Conservation (phyloP, 2,888 invertebrate genomes). For the Cybosia mesomella region DNA sequence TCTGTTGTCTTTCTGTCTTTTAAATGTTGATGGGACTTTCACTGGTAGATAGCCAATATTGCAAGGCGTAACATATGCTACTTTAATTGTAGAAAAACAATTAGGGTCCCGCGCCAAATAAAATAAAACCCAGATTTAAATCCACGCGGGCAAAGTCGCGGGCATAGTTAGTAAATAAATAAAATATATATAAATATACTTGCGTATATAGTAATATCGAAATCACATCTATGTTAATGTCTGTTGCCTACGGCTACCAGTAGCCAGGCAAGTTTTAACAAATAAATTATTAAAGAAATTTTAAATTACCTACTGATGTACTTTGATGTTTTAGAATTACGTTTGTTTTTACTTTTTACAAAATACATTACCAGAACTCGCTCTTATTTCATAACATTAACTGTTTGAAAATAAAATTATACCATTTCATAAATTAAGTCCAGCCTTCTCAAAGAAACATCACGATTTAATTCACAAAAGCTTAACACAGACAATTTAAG, state of each 20-base stretch:
- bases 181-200: too few species aligned
- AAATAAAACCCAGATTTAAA: too few species aligned
- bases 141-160: too few species aligned
- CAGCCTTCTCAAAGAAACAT: slow-evolving; percentile 17
- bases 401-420: slow-evolving; percentile 17
- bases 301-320: neutral
- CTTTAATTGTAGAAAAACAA: too few species aligned
- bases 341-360: neutral
- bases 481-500: slow-evolving; percentile 35
- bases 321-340: neutral
- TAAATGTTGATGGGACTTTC: too few species aligned
- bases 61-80: too few species aligned
- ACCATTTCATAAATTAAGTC: slow-evolving; percentile 18
- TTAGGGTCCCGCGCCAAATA: too few species aligned
- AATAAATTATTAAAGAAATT: neutral
- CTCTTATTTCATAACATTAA: neutral
- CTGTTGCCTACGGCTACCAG: neutral
- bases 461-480: slow-evolving; percentile 42
- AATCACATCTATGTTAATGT: neutral
- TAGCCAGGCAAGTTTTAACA: neutral
- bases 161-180: too few species aligned
- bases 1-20: too few species aligned
- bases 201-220: neutral
- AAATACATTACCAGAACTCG: slow-evolving; percentile 2
- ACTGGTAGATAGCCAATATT: too few species aligned